Base-by-base conservation (phyloP, 2,888 invertebrate genomes). In the Mimas tiliae region DNA sequence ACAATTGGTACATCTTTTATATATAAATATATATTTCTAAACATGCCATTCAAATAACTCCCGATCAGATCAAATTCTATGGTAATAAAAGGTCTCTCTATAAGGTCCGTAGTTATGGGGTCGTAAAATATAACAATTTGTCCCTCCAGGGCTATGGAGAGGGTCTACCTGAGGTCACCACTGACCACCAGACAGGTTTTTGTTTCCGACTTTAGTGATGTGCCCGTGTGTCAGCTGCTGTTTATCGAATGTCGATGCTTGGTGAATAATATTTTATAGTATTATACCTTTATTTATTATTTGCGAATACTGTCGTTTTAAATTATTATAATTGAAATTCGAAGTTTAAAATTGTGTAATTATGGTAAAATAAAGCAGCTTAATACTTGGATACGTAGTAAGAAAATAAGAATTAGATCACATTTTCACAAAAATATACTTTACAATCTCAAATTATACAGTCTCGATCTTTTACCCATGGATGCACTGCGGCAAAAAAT, bases 161-260 rank as follows among this genome's bases (percentile, higher is more conserved):
- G 71, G 73, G 73, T 79, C 85, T 87, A 87, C 88, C 88, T 87
- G 85, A 84, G 85, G 88, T 88, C 88, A 87, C 73, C 75, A 73
- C 71, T 85, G 87, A 83, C 86, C 88, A 79, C 69, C 82, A 85
- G 87, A 89, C 91, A 82, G 87, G 91, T 90, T 90, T 89, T 87
- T 89, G 79, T 82, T 80, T 70, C 72, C 70, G 69, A 70, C 67
- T 69, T 72, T 83, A 86, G 84, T 72, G 85, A 74, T 76, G 84
- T 66, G 74, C 38, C 21, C 4, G 11, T 6, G 0, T 21, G 72
- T 81, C 84, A 84, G 81, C 83, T 86, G 85, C 79, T 80, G 58
- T 27, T 74, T 77, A 68, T 74, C 72, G 71, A 74, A 34, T 72
- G 67, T 72, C 66, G 63, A 66, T 63, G 1, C n/a, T n/a, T n/a